Base-by-base conservation (phyloP, 2,113 vertebrate species). In the Halichoeres trimaculatus region DNA sequence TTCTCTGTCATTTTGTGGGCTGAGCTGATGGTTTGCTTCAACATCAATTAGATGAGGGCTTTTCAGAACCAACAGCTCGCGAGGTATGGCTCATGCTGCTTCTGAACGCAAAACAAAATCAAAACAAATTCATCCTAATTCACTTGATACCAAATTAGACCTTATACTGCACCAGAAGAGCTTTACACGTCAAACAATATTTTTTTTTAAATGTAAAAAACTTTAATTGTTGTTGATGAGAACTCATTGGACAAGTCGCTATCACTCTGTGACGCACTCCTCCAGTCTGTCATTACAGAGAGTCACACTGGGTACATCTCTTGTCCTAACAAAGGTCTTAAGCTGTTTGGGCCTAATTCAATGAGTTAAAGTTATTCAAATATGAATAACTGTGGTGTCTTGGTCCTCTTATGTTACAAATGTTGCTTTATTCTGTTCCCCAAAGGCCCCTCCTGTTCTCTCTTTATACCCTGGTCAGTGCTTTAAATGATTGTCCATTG, bases 1-100 rank as follows among this genome's bases (percentile, higher is more conserved):
- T 23, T 61, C 55, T 72, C 35, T 74, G 66, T 54, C 65, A 77
- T 83, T 76, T 83, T 66, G 71, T 34, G 11, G 63, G 43, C 72
- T 22, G 43, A 70, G 57, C 26, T 13, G 43, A 72, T 24, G 22
- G 75, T 86, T 60, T 80, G 65, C 51, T 63, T 40, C 52, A 76
- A 70, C 71, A 85, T 86, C 66, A 87, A 84, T 85, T 87, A 81
- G 65, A 81, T 70, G 43, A 74, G 56, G 71, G 70, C 69, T 66
- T 35, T 81, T 84, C 74, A 83, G 76, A 71, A 72, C 70, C 69
- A 69, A 56, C 43, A 64, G 51, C 76, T 74, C 67, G 64, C 24
- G 66, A 63, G 56, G 73, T 70, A 76, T 55, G 58, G 57, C 71
- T 69, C 55, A 48, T 66, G 64, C 66, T 70, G 69, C 54, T 73